Evolutionary conservation across 2,113 vertebrate genomes (phyloP).

Genomic region (Prochilodus magdalenae): DNA sequence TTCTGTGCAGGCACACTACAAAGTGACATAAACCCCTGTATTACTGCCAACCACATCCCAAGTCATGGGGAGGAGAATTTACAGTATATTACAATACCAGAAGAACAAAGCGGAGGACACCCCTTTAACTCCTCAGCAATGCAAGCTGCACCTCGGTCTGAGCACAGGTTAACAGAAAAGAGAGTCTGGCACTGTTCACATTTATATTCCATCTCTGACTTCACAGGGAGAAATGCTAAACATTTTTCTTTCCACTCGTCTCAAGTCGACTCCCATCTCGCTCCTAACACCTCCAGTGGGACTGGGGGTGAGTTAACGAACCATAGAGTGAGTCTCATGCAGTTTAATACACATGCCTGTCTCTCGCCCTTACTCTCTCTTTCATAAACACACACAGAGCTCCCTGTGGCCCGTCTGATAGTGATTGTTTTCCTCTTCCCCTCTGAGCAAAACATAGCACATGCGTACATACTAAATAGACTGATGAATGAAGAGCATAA

Average conservation of each 20-base stretch:
- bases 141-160: neutral
- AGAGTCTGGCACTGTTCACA: neutral
- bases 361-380: neutral
- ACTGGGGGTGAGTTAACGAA: slow-evolving; percentile 37
- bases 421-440: neutral
- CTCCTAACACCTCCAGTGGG: slow-evolving; percentile 17
- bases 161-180: neutral
- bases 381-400: slow-evolving; percentile 22
- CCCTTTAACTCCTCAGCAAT: slow-evolving; percentile 12
- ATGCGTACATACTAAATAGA: slow-evolving; percentile 29
- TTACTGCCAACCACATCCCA: neutral
- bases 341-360: slow-evolving; percentile 18
- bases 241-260: slow-evolving; percentile 15
- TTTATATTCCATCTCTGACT: slow-evolving; percentile 30
- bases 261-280: slow-evolving; percentile 20
- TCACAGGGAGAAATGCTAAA: slow-evolving; percentile 34
- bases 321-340: slow-evolving; percentile 23
- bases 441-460: neutral
- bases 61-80: neutral
- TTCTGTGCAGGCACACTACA: neutral
- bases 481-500: slow-evolving; percentile 18
- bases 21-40: neutral
- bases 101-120: neutral
- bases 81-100: neutral
- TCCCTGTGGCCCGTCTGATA: slow-evolving; percentile 15